These are phyloP conservation scores for Adoxophyes honmai DNA, from an alignment of 1,140 invertebrate genomes.

Conservation along the genomic window DNA sequence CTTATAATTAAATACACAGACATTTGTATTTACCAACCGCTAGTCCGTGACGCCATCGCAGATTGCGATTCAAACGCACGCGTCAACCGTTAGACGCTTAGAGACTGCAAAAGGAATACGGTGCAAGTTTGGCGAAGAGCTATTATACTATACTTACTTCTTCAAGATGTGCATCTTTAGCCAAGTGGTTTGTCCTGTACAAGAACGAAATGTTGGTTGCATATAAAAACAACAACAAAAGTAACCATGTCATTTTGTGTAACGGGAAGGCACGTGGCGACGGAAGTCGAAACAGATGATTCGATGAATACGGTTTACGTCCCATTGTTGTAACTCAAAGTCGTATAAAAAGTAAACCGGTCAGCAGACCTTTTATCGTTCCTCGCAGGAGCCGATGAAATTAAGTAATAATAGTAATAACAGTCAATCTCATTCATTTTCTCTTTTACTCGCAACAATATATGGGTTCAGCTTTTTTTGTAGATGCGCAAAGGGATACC, in stretches of 20 bases:
- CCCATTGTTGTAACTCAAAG: constrained; percentile 67
- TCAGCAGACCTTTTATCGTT: constrained; percentile 67
- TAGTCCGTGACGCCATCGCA: constrained; percentile 29
- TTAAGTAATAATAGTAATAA: constrained; percentile 72
- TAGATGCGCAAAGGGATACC: constrained; percentile 74
- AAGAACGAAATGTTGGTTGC: no score
- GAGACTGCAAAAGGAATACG: background rate
- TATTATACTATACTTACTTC: no score
- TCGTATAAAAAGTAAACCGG: constrained; percentile 71
- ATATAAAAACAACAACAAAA: background rate
- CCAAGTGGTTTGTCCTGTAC: no score
- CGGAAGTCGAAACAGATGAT: constrained; percentile 51
- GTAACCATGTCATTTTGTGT: background rate
- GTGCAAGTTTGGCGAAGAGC: no score
- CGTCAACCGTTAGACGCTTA: background rate
- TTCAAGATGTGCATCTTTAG: no score
- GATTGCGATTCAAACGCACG: constrained; percentile 23
- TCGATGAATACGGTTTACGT: constrained; percentile 68
- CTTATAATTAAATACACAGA: constrained; percentile 68
- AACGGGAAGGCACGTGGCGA: constrained; percentile 36
- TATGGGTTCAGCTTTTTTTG: constrained; percentile 62
- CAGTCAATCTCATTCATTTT: constrained; percentile 71
- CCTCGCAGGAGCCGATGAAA: constrained; percentile 60
- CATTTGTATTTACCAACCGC: constrained; percentile 54
- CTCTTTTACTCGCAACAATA: constrained; percentile 67